Percentiles rank a stretch among this genome's conserved stretches.
Evolutionary conservation across 2,797 vertebrate genomes (phyloP).

Genomic region (Mus spretus): DNA sequence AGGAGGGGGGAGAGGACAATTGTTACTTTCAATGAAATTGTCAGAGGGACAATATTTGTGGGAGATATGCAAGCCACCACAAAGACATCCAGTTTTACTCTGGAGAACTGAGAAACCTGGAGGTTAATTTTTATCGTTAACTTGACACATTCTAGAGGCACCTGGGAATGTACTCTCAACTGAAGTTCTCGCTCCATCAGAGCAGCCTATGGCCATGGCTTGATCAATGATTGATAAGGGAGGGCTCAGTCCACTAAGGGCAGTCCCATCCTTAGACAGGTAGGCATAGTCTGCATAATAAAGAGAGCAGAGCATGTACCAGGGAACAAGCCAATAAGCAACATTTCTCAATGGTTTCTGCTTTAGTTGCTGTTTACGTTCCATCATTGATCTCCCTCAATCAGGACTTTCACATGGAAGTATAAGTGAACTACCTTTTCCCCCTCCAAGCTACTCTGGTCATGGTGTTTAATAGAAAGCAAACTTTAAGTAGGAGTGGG

Average conservation of each 20-base stretch:
- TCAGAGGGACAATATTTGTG: neutral
- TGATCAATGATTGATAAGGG: neutral
- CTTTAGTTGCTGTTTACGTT: neutral
- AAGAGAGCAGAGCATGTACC: neutral
- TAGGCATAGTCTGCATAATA: neutral
- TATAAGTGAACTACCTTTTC: neutral
- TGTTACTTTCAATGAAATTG: neutral
- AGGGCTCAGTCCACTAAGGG: neutral
- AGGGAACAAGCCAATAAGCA: neutral
- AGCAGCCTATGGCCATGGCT: neutral
- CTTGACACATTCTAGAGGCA: neutral
- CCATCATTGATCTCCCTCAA: neutral
- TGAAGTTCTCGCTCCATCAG: neutral
- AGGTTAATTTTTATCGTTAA: neutral
- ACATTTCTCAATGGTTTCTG: neutral
- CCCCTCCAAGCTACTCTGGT: neutral
- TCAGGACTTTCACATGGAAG: neutral
- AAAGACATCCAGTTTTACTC: neutral
- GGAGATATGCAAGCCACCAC: neutral
- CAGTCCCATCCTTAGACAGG: neutral
- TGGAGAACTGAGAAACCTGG: neutral
- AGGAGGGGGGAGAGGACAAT: accelerated
- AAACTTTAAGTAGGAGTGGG: neutral
- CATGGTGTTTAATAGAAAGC: neutral
- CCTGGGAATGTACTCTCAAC: neutral